phyloP scores from a whole-genome alignment of 2,888 invertebrate genomes.

The Apomyelois bistriatella region DNA sequence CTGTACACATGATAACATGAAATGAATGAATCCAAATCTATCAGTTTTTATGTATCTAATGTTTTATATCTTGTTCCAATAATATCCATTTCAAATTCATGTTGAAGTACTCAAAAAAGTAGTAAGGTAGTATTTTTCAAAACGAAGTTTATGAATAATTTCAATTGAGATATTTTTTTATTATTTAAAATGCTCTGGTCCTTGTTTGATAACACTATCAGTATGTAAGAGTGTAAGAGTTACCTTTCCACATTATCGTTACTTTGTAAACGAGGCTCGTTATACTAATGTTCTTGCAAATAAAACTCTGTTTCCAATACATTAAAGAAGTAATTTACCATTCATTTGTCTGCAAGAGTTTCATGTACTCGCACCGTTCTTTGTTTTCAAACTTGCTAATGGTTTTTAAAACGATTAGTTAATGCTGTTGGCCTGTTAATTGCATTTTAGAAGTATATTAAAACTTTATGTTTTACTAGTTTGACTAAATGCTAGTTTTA shows the following conservation, averaged over 20 bases:
- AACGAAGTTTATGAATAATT: no score
- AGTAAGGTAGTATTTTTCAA: no score
- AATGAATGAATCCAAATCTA: no score
- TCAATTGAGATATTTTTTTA: no score
- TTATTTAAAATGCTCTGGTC: not conserved
- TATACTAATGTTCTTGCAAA: slow-evolving; percentile 8
- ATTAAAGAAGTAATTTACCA: slow-evolving; percentile 10
- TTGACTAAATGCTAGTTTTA: not conserved
- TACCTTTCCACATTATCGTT: not conserved
- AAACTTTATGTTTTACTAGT: not conserved
- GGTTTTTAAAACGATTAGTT: slow-evolving; percentile 7
- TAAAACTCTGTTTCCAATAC: slow-evolving; percentile 10
- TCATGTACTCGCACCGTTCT: not conserved
- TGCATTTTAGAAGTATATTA: not conserved
- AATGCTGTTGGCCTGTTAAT: not conserved
- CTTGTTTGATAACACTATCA: no score
- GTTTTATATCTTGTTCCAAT: no score
- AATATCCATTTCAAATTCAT: no score
- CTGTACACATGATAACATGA: no score
- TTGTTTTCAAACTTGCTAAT: slow-evolving; percentile 9
- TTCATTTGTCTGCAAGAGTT: slow-evolving; percentile 2
- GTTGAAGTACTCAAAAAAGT: no score
- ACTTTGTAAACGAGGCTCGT: not conserved
- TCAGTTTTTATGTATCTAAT: no score
- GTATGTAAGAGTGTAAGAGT: not conserved